Percentiles rank a stretch among this genome's conserved stretches.
Conservation (phyloP, 2,888 invertebrate species). For the Temnothorax unifasciatus region DNA sequence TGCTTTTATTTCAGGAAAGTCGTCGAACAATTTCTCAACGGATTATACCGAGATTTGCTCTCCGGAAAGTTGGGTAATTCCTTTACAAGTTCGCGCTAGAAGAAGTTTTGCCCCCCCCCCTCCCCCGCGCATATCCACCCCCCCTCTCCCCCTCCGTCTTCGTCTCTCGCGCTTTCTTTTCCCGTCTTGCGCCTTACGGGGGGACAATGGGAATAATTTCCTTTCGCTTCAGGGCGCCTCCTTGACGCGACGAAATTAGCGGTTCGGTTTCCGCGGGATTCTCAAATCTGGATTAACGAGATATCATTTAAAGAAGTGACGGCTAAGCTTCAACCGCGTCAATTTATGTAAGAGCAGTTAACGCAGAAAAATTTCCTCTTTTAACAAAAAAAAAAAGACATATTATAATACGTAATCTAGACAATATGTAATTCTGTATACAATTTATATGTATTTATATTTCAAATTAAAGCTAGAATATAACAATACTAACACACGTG, state of each 20-base stretch:
- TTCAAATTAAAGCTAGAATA: too few species aligned
- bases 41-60: conserved; percentile 66
- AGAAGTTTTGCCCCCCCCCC: conserved; percentile 49
- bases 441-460: neutral
- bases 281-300: conserved; percentile 46
- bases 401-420: neutral
- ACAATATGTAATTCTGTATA: neutral
- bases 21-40: conserved; percentile 70
- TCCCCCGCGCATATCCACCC: neutral
- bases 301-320: conserved; percentile 28
- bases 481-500: too few species aligned
- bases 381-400: neutral
- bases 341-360: neutral
- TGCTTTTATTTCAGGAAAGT: conserved; percentile 62
- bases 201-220: conserved; percentile 67
- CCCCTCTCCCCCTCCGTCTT: neutral
- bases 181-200: neutral
- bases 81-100: conserved; percentile 63
- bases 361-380: neutral
- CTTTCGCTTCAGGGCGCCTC: conserved; percentile 19
- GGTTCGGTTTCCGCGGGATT: conserved; percentile 36
- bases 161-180: neutral
- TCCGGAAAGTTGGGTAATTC: conserved; percentile 68
- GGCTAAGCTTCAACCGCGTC: neutral
- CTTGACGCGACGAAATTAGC: conserved; percentile 54